Conservation (phyloP, 2,113 vertebrate species). For the Oreochromis tanganicae region DNA sequence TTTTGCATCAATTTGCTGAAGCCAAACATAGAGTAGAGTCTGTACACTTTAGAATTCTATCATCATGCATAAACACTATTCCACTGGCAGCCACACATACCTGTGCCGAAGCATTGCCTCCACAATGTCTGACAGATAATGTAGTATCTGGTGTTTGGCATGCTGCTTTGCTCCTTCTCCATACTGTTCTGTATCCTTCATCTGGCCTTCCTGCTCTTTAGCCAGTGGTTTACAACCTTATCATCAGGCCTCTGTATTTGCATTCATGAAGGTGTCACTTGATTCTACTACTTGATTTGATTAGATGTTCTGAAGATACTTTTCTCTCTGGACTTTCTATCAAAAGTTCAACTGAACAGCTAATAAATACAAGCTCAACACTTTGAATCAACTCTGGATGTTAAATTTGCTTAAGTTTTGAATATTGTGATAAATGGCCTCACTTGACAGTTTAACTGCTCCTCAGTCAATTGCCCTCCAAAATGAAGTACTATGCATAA, state of each 20-base stretch:
- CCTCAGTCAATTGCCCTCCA: not conserved
- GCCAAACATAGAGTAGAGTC: not conserved
- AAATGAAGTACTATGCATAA: not conserved
- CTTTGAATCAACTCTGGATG: not conserved
- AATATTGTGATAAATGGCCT: not conserved
- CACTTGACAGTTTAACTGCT: not conserved
- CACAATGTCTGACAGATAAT: not conserved
- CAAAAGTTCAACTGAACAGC: not conserved
- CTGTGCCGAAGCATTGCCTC: not conserved
- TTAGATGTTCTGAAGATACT: not conserved
- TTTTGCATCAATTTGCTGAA: not conserved
- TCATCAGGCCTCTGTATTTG: not conserved
- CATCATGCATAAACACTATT: not conserved
- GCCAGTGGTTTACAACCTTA: not conserved
- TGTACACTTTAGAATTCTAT: not conserved
- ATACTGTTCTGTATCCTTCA: not conserved
- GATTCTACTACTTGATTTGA: not conserved
- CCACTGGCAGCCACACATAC: not conserved
- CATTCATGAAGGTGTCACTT: not conserved
- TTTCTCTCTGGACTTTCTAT: not conserved
- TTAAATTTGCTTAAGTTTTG: not conserved
- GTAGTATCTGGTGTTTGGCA: not conserved
- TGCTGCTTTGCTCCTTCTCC: not conserved
- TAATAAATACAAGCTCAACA: not conserved
- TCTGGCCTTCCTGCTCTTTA: not conserved